phyloP scores from a whole-genome alignment of 2,113 vertebrate species.

The Engystomops pustulosus region DNA sequence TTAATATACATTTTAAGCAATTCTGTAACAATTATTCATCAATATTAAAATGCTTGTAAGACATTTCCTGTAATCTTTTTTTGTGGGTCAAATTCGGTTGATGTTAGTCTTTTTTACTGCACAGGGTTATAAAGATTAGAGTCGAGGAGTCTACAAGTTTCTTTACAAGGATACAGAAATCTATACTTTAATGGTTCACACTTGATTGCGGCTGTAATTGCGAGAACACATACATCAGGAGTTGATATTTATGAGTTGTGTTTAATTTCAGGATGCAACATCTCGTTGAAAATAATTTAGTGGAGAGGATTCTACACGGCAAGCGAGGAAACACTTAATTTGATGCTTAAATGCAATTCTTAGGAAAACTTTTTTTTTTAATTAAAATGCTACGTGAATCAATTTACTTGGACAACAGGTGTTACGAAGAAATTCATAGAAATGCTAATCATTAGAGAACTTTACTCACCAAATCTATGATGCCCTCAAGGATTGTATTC shows the following conservation, averaged over 20 bases:
- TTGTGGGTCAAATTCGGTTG: background rate
- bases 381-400: slow-evolving; percentile 58
- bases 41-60: background rate
- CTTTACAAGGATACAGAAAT: slow-evolving; percentile 33
- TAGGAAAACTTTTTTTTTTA: slow-evolving; percentile 53
- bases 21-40: background rate
- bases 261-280: slow-evolving; percentile 53
- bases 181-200: slow-evolving; percentile 40
- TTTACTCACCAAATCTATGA: slow-evolving; percentile 21
- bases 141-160: slow-evolving; percentile 21
- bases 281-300: slow-evolving; percentile 56
- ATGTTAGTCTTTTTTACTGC: background rate
- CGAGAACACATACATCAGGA: slow-evolving; percentile 41
- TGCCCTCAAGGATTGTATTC: slow-evolving; percentile 16
- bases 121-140: background rate
- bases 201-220: slow-evolving; percentile 54
- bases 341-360: slow-evolving; percentile 51
- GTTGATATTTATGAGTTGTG: slow-evolving; percentile 54
- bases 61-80: background rate
- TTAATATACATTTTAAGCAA: background rate
- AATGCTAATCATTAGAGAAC: slow-evolving; percentile 43
- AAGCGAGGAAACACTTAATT: slow-evolving; percentile 49
- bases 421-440: slow-evolving; percentile 42
- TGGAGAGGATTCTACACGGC: slow-evolving; percentile 35
- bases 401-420: slow-evolving; percentile 59